Evolutionary conservation across 2,113 vertebrate species (phyloP), one percentile per base, ranked within the genome.

Genomic region (Crypturellus undulatus): DNA sequence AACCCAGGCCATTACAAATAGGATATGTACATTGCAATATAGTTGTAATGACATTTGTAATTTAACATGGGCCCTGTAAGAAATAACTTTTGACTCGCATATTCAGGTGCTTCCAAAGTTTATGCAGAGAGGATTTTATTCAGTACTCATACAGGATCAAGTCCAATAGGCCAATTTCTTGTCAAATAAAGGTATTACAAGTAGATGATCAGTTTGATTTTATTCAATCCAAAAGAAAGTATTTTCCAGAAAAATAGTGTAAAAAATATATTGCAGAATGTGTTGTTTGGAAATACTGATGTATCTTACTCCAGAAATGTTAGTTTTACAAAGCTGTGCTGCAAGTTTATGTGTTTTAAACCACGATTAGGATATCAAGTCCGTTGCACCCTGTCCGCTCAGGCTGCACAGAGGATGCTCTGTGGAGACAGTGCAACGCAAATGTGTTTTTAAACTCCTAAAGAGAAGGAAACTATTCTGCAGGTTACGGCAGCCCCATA

Each of bases 211-310:
- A 96, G 84, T 94, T 96, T 71, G 36, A 79, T 68, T 97, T 98
- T 98, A 97, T 97, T 97, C 92, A 94, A 79, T 97, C 97, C 92
- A 97, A 96, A 88, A 97, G 95, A 96, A 96, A 96, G 86, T 97
- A 93, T 79, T 92, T 97, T 96, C 94, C 96, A 98, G 93, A 97
- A 96, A 97, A 96, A 94, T 96, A 97, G 18, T 96, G 94, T 93
- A 96, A 97, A 98, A 98, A 97, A 97, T 97, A 98, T 89, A 97
- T 18, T 63, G 84, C 93, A 83, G 58, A 92, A 81, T 72, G 59
- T 87, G 90, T 87, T 83, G 87, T 91, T 91, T 95, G 63, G 91
- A 90, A 84, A 69, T 82, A 79, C 42, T 34, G 51, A 58, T 60
- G 87, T 82, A 67, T 76, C 71, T 87, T 70, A 78, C 47, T 91